Base-by-base conservation (phyloP, 2,797 vertebrate species). In the Paedocypris micromegethes region DNA sequence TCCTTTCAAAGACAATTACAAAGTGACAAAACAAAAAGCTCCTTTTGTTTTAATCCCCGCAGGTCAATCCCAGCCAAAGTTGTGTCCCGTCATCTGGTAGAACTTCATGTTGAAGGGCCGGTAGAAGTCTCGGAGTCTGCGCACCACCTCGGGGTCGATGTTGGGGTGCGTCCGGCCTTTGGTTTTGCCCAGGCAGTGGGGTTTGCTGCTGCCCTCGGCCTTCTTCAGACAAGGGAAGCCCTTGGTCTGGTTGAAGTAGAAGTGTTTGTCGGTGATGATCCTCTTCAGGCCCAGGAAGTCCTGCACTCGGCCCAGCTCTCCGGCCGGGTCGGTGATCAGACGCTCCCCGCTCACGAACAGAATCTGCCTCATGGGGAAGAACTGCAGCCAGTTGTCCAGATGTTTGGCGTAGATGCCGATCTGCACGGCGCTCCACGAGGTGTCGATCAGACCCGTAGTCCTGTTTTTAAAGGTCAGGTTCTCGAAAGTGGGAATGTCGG, bases 161-260 rank as follows among this genome's bases (percentile, higher is more conserved):
- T 83, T 80, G 68, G 85, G 91, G 58, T 92, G 91, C 75, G 88
- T 90, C 72, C 91, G 79, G 64, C 91, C 91, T 88, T 92, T 92
- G 81, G 89, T 92, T 85, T 92, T 92, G 43, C 91, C 91, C 82
- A 92, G 84, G 80, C 90, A 92, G 83, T 92, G 91, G 45, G 91
- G 91, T 72, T 91, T 91, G 80, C 91, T 92, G 88, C 90, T 92
- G 77, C 91, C 90, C 78, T 92, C 91, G 0, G 89, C 88, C 83
- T 92, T 92, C 85, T 92, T 91, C 40, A 92, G 84, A 79, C 90
- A 92, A n/a, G 91, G 91, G 83, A 92, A 92, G 43, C 89, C 89
- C 87, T 92, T 92, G 80, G 91, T 92, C 88, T 91, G 88, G 82
- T 92, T 92, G 80, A 92, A 92, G 86, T 92, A 92, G 83, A 92